These are phyloP conservation scores for Dryobotodes eremita DNA, from an alignment of 2,888 invertebrate genomes.

Conservation along the genomic window DNA sequence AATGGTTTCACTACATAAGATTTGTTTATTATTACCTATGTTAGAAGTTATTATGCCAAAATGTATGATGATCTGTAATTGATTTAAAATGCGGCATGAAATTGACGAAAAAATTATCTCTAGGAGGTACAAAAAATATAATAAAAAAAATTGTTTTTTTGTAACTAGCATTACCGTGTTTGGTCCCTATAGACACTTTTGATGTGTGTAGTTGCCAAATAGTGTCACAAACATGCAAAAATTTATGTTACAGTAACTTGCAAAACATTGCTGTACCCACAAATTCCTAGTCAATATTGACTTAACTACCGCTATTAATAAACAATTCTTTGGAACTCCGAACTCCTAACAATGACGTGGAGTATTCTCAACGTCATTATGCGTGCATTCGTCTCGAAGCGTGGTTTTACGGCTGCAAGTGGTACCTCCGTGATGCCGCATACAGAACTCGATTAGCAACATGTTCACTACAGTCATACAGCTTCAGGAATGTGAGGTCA, in stretches of 20 bases:
- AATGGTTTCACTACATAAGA: too few relatives aligned
- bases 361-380: slow-evolving; percentile 57
- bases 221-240: not conserved
- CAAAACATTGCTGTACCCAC: slow-evolving; percentile 13
- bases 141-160: too few relatives aligned
- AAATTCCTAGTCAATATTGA: slow-evolving; percentile 51
- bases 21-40: too few relatives aligned
- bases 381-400: slow-evolving; percentile 62
- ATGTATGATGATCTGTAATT: too few relatives aligned
- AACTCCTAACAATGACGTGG: slow-evolving; percentile 53
- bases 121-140: too few relatives aligned
- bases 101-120: too few relatives aligned
- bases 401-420: slow-evolving; percentile 76
- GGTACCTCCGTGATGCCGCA: slow-evolving; percentile 83
- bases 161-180: too few relatives aligned
- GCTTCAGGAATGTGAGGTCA: slow-evolving; percentile 78
- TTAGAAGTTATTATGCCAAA: not conserved
- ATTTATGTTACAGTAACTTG: not conserved
- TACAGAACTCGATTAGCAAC: slow-evolving; percentile 85
- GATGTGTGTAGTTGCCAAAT: too few relatives aligned
- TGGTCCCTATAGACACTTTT: too few relatives aligned
- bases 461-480: slow-evolving; percentile 78
- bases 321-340: slow-evolving; percentile 47
- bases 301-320: slow-evolving; percentile 45
- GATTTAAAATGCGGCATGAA: too few relatives aligned